Conservation (phyloP, 2,888 invertebrate genomes). For the Sclerodermus sp. region DNA sequence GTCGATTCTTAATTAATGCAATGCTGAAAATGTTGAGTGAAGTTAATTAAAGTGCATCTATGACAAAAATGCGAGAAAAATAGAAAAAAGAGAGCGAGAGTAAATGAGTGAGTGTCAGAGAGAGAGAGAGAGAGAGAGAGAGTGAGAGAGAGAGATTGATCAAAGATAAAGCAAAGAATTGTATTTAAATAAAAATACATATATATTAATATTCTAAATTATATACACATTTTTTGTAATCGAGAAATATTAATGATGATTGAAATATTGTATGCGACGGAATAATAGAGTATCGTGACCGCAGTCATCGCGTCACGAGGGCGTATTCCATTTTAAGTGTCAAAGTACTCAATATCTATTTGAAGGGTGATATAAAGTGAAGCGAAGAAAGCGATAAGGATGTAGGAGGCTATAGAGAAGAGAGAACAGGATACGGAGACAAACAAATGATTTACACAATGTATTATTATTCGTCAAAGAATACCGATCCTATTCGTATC, state of each 20-base stretch:
- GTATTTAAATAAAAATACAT: conserved; percentile 18
- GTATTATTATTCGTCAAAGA: conserved; percentile 35
- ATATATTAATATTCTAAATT: conserved; percentile 33
- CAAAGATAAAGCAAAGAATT: conserved; percentile 13
- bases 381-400: neutral
- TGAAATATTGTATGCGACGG: conserved; percentile 2
- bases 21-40: conserved; percentile 5
- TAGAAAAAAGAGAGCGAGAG: conserved; percentile 1
- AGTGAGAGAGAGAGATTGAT: conserved; percentile 5
- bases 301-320: conserved; percentile 7
- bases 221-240: conserved; percentile 31
- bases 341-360: neutral
- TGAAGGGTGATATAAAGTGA: neutral
- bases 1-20: conserved; percentile 28
- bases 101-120: conserved; percentile 2
- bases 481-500: conserved; percentile 33
- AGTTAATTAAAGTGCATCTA: conserved; percentile 5
- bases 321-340: conserved; percentile 6
- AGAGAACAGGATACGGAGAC: conserved; percentile 3
- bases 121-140: conserved; percentile 1
- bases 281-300: conserved; percentile 6
- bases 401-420: conserved; percentile 10
- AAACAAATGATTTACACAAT: conserved; percentile 25
- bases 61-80: conserved; percentile 6
- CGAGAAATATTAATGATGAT: conserved; percentile 8